Conservation (phyloP, 2,113 vertebrate species). For the Phalacrocorax pelagicus region DNA sequence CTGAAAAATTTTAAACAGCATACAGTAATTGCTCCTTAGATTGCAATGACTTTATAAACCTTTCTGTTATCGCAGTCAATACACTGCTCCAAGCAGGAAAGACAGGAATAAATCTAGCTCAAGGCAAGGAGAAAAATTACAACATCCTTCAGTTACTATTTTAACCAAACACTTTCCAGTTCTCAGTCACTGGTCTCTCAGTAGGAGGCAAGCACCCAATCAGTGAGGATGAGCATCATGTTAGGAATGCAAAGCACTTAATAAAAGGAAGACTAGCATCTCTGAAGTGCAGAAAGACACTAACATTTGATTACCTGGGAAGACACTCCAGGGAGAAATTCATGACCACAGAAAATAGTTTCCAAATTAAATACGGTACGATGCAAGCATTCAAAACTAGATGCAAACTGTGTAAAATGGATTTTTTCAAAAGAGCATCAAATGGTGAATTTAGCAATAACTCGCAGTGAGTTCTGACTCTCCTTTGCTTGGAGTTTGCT, state of each 20-base stretch:
- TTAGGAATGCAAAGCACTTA: slow-evolving; percentile 35
- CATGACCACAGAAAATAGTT: slow-evolving; percentile 18
- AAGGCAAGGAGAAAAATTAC: background rate
- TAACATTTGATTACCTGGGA: slow-evolving; percentile 31
- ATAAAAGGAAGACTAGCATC: slow-evolving; percentile 24
- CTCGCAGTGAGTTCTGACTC: background rate
- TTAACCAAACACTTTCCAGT: background rate
- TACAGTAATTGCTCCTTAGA: background rate
- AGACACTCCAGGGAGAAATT: slow-evolving; percentile 9
- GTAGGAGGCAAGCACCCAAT: background rate
- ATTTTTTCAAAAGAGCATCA: background rate
- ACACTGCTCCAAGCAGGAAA: background rate
- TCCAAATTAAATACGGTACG: background rate
- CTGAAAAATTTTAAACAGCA: background rate
- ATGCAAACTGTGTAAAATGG: background rate
- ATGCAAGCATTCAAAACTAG: slow-evolving; percentile 7
- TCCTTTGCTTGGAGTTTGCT: background rate
- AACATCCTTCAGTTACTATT: background rate
- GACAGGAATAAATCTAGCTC: background rate
- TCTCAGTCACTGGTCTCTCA: background rate
- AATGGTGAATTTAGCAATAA: background rate
- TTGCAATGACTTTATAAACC: background rate
- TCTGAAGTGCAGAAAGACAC: background rate
- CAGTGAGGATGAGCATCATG: slow-evolving; percentile 3
- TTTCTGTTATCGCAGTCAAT: background rate